Conservation (phyloP, 2,113 vertebrate genomes). For the Conger conger region DNA sequence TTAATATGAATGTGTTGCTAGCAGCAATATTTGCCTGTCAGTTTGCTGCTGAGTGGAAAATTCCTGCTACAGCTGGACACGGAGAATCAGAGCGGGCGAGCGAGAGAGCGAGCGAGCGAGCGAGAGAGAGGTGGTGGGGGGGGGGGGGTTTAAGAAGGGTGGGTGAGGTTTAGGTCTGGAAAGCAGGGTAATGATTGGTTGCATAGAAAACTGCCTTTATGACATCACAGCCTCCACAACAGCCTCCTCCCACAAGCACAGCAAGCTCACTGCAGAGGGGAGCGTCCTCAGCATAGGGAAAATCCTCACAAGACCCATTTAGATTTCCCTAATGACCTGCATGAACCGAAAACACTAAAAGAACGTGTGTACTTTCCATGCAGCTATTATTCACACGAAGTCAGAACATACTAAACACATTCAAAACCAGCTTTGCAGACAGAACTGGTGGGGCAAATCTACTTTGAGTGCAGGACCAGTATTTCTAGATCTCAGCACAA, state of each 20-base stretch:
- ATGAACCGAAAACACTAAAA: neutral
- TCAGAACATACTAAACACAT: neutral
- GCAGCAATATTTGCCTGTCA: constrained; percentile 50
- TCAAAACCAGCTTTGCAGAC: neutral
- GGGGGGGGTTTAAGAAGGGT: constrained; percentile 19
- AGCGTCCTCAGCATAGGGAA: neutral
- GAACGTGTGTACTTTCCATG: neutral
- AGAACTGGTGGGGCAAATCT: neutral
- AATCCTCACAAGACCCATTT: neutral
- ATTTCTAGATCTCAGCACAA: neutral
- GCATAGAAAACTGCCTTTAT: constrained; percentile 69
- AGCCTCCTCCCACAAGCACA: constrained; percentile 54
- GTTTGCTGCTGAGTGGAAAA: constrained; percentile 65
- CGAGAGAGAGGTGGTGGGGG: constrained; percentile 8
- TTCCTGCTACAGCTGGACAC: constrained; percentile 56
- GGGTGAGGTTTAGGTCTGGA: constrained; percentile 42
- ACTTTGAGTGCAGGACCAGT: no score
- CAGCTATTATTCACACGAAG: neutral
- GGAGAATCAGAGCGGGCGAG: constrained; percentile 42
- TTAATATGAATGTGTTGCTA: constrained; percentile 42
- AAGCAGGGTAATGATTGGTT: constrained; percentile 54
- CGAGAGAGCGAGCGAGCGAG: no score
- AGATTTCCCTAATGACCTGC: neutral
- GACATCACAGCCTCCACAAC: constrained; percentile 71
- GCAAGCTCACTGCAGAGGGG: constrained; percentile 23